Conservation (phyloP, 1,140 invertebrate genomes). For the Ceratitis capitata region DNA sequence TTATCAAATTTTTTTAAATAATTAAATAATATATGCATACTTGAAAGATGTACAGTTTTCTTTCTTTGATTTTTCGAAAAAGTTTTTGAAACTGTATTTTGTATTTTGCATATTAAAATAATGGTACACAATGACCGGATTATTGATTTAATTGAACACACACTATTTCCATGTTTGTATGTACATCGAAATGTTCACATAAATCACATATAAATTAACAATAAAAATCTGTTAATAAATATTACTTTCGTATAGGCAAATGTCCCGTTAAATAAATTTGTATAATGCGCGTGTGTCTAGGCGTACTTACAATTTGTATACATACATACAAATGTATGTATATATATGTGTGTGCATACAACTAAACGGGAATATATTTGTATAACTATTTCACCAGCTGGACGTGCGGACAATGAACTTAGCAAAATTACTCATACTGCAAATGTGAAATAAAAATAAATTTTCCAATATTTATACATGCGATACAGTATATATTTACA, state of each 20-base stretch:
- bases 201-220: slow-evolving; percentile 19
- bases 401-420: slow-evolving; percentile 25
- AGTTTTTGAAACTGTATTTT: no score
- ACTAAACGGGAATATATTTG: not conserved
- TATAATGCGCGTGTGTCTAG: no score
- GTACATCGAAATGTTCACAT: not conserved
- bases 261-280: no score
- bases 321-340: not conserved
- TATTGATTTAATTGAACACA: no score
- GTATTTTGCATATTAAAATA: no score
- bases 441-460: slow-evolving; percentile 3
- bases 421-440: slow-evolving; percentile 35
- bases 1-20: no score
- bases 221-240: not conserved
- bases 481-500: not conserved
- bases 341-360: not conserved
- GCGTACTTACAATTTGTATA: no score
- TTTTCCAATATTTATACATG: slow-evolving; percentile 26
- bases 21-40: no score
- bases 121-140: no score
- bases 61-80: no score
- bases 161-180: no score
- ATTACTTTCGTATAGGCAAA: not conserved
- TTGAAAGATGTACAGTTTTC: no score
- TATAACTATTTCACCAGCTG: slow-evolving; percentile 1